Percentiles rank a stretch among this genome's conserved stretches.
Conservation (phyloP, 2,888 invertebrate genomes). For the Myopa tessellatipennis region DNA sequence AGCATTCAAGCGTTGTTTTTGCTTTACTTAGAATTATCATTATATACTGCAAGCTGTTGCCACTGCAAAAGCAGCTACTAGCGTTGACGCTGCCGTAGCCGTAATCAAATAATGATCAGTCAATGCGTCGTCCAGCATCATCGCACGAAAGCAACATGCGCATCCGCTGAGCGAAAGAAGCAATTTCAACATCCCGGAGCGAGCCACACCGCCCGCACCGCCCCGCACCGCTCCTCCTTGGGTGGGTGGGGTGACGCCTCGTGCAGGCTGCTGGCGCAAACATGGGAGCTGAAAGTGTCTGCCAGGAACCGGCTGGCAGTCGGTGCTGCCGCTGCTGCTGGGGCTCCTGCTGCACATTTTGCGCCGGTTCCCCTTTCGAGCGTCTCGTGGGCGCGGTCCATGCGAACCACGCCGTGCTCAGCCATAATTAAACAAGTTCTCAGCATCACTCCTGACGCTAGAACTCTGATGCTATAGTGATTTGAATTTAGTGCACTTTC, state of each 20-base stretch:
- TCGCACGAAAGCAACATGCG: constrained; percentile 15
- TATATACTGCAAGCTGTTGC: constrained; percentile 22
- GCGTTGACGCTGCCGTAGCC: constrained; percentile 9
- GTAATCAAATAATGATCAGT: constrained; percentile 33
- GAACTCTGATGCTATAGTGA: not conserved
- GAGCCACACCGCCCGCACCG: not conserved
- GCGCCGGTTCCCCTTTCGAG: no score
- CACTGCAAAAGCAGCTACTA: constrained; percentile 17
- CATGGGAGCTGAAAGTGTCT: constrained; percentile 23
- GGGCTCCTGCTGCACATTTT: no score
- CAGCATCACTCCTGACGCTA: not conserved
- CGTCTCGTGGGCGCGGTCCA: constrained; percentile 3
- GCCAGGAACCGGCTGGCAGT: constrained; percentile 2
- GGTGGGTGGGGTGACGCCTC: constrained; percentile 43
- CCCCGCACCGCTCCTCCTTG: constrained; percentile 13
- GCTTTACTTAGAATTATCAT: constrained; percentile 29
- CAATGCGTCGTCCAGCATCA: constrained; percentile 20
- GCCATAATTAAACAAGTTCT: constrained; percentile 43
- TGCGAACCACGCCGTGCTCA: constrained; percentile 7
- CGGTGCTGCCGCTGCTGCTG: not conserved
- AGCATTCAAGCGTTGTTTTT: constrained; percentile 17
- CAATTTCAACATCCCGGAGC: not conserved
- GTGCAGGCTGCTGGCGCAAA: constrained; percentile 30
- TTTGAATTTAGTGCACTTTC: constrained; percentile 25
- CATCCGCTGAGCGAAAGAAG: constrained; percentile 7